Conservation (phyloP, 2,888 invertebrate species). For the Patella ulyssiponensis region DNA sequence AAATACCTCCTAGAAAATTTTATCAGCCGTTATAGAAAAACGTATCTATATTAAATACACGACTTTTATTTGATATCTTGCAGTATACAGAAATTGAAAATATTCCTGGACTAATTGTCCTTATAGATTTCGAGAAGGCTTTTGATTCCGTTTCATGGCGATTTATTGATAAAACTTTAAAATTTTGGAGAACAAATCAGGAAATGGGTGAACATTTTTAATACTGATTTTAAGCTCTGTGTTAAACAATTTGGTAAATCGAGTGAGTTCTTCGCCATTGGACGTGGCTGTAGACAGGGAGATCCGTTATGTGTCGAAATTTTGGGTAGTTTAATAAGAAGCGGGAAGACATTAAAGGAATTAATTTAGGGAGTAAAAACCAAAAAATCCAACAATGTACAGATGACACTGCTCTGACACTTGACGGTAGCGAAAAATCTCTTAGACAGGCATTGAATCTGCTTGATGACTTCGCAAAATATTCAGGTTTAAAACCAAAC, state of each 20-base stretch:
- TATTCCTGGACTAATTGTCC: not conserved
- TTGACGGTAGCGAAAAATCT: not conserved
- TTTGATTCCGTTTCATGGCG: conserved; percentile 33
- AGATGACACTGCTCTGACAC: not conserved
- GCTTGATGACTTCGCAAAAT: not conserved
- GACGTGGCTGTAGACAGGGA: not conserved
- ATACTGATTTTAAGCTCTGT: no score
- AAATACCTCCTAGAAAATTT: no score
- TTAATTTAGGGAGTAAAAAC: not conserved
- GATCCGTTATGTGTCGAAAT: not conserved
- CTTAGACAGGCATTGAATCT: not conserved
- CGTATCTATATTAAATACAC: no score
- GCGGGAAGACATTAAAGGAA: not conserved
- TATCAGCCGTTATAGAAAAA: no score
- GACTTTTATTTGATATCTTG: no score
- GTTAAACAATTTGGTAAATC: not conserved
- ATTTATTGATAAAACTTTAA: no score
- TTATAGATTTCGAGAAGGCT: conserved; percentile 35
- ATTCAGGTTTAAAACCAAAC: conserved; percentile 2
- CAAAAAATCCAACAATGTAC: not conserved
- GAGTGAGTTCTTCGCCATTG: no score
- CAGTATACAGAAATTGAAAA: conserved; percentile 19
- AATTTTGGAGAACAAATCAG: no score
- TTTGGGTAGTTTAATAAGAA: not conserved
- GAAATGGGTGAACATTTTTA: no score